phyloP scores from a whole-genome alignment of 2,888 invertebrate genomes.

The Cylloceria caligata region DNA sequence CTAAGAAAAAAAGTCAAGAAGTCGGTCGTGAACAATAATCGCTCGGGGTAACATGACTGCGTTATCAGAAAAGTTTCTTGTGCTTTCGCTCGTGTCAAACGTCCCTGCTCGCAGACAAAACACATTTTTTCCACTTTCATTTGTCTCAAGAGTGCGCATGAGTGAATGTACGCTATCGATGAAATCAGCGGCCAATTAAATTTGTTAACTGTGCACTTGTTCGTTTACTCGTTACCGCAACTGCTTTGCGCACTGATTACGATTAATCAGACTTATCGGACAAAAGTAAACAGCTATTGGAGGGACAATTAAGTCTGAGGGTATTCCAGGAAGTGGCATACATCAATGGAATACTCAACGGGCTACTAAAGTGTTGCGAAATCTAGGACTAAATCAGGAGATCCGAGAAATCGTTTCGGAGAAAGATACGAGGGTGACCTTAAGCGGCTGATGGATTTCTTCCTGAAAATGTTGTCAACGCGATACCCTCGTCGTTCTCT shows the following conservation, averaged over 20 bases:
- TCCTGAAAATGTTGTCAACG: constrained; percentile 35
- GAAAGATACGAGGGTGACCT: constrained; percentile 23
- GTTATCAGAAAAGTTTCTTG: constrained; percentile 62
- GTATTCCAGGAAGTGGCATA: background rate
- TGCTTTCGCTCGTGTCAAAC: constrained; percentile 24
- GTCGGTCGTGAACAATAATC: constrained; percentile 53
- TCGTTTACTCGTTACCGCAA: background rate
- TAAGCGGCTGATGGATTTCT: constrained; percentile 36
- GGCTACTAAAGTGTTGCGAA: constrained; percentile 10
- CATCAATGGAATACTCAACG: background rate
- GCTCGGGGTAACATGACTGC: constrained; percentile 34
- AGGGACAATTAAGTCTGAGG: background rate
- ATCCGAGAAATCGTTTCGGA: constrained; percentile 11
- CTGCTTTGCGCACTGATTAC: background rate
- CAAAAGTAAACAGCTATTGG: constrained; percentile 3
- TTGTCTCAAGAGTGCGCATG: background rate
- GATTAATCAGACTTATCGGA: background rate
- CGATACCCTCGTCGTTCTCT: constrained; percentile 4
- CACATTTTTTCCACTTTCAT: constrained; percentile 2
- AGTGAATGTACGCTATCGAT: background rate
- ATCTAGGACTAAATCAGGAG: constrained; percentile 23
- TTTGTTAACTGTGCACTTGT: background rate
- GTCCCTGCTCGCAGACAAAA: constrained; percentile 27
- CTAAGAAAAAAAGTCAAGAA: constrained; percentile 34
- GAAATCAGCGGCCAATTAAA: background rate